Evolutionary conservation across 2,113 vertebrate genomes (phyloP), one percentile per base, ranked within the genome.

Genomic region (Cyprinodon tularosa): DNA sequence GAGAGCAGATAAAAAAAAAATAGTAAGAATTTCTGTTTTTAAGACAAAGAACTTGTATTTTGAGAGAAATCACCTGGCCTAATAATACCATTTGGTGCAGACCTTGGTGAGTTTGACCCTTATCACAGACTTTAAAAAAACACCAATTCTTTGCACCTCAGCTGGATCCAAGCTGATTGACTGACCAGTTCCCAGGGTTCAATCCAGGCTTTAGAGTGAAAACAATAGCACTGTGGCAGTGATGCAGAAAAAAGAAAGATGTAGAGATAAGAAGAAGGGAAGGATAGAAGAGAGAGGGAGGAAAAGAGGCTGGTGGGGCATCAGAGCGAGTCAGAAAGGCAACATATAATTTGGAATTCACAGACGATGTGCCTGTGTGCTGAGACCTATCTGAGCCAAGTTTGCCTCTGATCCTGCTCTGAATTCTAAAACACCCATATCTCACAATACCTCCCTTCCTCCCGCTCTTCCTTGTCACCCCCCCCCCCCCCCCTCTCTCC

Each of bases 351-450:
- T 91, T 86, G 57, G 7, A 91, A 91, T 91, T 87, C 91, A 86
- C 83, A 85, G 79, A 72, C 88, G 65, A 86, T 80, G 83, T 77
- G 70, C 62, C 77, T 48, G 68, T 82, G 76, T 83, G 78, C 78
- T 14, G 84, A 91, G 83, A 84, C 76, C 84, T n/a, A 84, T 87
- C 78, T 77, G 86, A 88, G 83, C 86, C 82, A 85, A 86, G 82
- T 90, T 86, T 79, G 76, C 81, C 72, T 89, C 66, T 85, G 84
- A 90, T 91, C 82, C 87, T 87, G 86, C 81, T 84, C 87, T 84
- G 90, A 91, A 90, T 90, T 83, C 71, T 74, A 80, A 89, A 90
- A 86, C 45, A 84, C 66, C 70, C 79, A 59, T 73, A 82, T 71
- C 68, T 77, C 37, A 72, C 68, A 20, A n/a, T 50, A 61, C 65